A percentile compares a stretch with the other conserved stretches of the same genome.
Evolutionary conservation across 2,888 invertebrate species (phyloP).

Genomic region (Yponomeuta malinellus): DNA sequence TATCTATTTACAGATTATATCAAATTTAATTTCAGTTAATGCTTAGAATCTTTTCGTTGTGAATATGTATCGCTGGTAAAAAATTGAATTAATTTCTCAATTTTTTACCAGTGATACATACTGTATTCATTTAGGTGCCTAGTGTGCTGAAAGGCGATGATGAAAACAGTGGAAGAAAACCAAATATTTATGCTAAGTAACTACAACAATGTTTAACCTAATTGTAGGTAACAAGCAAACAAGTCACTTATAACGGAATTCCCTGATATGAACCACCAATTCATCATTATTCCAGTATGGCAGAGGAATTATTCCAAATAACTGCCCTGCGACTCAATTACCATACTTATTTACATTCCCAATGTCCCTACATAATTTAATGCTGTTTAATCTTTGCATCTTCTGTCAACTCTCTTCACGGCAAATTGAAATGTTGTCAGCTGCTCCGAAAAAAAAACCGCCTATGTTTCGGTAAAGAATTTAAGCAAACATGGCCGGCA

Average conservation of each 20-base stretch:
- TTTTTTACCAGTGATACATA: no score
- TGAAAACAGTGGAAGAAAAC: no score
- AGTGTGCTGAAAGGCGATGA: no score
- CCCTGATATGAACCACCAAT: slow-evolving; percentile 37
- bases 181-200: no score
- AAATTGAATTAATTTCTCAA: no score
- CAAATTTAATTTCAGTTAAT: no score
- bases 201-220: no score
- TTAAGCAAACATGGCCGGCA: slow-evolving; percentile 66
- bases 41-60: no score
- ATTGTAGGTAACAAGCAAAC: no score
- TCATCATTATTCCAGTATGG: slow-evolving; percentile 33
- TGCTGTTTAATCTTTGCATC: slow-evolving; percentile 47
- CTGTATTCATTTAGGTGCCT: no score
- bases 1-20: no score
- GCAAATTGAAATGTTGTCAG: slow-evolving; percentile 56
- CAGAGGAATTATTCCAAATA: slow-evolving; percentile 28
- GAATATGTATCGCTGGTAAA: no score
- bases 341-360: slow-evolving; percentile 34
- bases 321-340: slow-evolving; percentile 26
- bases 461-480: slow-evolving; percentile 51
- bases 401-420: slow-evolving; percentile 51
- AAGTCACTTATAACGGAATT: slow-evolving; percentile 30
- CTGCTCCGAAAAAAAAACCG: slow-evolving; percentile 35
- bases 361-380: slow-evolving; percentile 25